These are phyloP conservation scores for Fabriciana adippe DNA, from an alignment of 2,888 invertebrate genomes.

Conservation along the genomic window DNA sequence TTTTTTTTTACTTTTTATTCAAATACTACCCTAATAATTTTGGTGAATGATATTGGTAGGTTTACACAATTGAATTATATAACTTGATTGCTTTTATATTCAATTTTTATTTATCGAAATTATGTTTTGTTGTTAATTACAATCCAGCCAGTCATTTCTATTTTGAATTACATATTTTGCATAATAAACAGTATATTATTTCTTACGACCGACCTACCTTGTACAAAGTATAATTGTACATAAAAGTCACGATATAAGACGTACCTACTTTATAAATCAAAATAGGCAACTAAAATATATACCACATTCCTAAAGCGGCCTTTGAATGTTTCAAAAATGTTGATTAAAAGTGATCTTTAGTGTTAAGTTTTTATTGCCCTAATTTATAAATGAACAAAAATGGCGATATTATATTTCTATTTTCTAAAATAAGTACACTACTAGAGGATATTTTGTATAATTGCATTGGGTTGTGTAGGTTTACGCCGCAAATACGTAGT, in stretches of 20 bases:
- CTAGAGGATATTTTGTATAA: conserved; percentile 77
- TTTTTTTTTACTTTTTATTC: conserved; percentile 25
- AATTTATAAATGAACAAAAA: conserved; percentile 69
- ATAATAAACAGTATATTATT: conserved; percentile 14
- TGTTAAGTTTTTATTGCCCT: conserved; percentile 50
- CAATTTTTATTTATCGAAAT: not conserved
- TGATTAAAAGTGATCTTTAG: conserved; percentile 44
- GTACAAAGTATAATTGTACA: not conserved
- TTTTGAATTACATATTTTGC: conserved; percentile 20
- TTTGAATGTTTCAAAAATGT: conserved; percentile 38
- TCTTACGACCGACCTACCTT: conserved; percentile 13
- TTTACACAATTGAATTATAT: not conserved
- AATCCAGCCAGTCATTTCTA: conserved; percentile 9
- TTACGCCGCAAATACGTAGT: conserved; percentile 57
- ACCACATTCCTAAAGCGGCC: conserved; percentile 58
- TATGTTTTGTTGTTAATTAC: conserved; percentile 3
- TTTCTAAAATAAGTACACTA: conserved; percentile 67
- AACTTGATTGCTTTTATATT: not conserved
- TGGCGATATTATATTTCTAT: conserved; percentile 70
- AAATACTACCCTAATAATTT: not conserved
- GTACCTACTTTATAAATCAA: conserved; percentile 5
- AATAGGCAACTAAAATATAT: conserved; percentile 33
- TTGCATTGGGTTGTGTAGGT: conserved; percentile 79
- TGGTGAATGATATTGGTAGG: not conserved
- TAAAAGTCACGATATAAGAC: not conserved